A percentile compares a stretch with the other conserved stretches of the same genome.
phyloP scores from a whole-genome alignment of 2,888 invertebrate species.

The Zelleria hepariella region DNA sequence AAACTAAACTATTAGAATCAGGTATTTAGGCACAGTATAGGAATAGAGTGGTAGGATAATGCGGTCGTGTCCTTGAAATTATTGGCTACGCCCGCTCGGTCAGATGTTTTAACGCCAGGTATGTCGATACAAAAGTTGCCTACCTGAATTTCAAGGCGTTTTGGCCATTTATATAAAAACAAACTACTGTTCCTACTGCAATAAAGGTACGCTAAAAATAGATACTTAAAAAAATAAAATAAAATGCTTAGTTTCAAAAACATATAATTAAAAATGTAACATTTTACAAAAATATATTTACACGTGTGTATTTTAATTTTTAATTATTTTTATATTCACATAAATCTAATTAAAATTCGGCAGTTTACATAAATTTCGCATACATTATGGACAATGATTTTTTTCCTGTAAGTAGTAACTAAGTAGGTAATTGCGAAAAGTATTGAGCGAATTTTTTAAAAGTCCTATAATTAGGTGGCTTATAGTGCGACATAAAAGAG shows the following conservation, averaged over 20 bases:
- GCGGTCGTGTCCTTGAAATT: too few species aligned
- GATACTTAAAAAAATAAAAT: constrained; percentile 20
- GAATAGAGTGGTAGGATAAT: too few species aligned
- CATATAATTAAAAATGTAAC: constrained; percentile 65
- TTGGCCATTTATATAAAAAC: too few species aligned
- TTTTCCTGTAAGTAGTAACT: too few species aligned
- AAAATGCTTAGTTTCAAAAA: constrained; percentile 47
- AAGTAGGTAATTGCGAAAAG: background rate
- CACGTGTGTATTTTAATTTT: constrained; percentile 38
- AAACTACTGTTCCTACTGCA: too few species aligned
- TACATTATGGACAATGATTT: background rate
- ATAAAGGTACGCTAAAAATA: background rate
- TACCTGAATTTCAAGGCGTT: too few species aligned
- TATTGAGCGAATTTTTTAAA: background rate
- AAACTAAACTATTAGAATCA: too few species aligned
- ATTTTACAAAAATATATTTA: constrained; percentile 72
- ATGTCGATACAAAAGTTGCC: background rate
- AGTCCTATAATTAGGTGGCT: too few species aligned
- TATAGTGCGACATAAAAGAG: background rate
- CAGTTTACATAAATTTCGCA: background rate
- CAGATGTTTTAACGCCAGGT: background rate
- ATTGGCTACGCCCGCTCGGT: too few species aligned
- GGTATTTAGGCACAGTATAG: too few species aligned
- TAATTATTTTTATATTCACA: constrained; percentile 1
- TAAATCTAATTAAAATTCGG: background rate